Evolutionary conservation across 2,113 vertebrate species (phyloP).

Genomic region (Thalassarche chlororhynchos): DNA sequence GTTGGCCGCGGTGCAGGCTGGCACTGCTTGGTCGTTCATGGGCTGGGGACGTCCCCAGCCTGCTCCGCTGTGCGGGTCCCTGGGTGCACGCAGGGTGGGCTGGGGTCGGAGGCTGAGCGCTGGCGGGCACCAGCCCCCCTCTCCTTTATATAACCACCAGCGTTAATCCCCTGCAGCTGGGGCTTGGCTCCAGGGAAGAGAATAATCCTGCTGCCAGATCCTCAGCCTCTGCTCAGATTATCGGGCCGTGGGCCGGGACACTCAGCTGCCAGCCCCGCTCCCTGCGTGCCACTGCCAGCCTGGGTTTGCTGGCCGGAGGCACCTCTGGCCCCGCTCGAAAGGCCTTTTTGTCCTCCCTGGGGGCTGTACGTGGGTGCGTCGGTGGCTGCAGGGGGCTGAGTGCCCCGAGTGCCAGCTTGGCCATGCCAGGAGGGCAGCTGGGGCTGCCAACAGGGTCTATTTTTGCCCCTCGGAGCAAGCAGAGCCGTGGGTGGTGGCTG

Average conservation of each 20-base stretch:
- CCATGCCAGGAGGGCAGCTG: not conserved
- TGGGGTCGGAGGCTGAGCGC: not conserved
- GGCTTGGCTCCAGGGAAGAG: not conserved
- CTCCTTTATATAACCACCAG: slow-evolving; percentile 21
- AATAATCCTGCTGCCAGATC: slow-evolving; percentile 30
- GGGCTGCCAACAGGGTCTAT: not conserved
- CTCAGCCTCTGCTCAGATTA: not conserved
- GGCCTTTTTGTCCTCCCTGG: not conserved
- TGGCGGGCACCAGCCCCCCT: not conserved
- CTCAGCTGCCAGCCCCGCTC: not conserved
- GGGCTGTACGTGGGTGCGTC: fast-evolving
- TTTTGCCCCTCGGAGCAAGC: not conserved
- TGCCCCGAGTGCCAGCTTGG: not conserved
- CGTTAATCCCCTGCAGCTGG: slow-evolving; percentile 34
- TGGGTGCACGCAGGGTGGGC: not conserved
- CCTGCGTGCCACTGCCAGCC: not conserved
- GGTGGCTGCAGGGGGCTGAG: not conserved
- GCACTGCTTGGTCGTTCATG: fast-evolving
- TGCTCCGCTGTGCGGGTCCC: not conserved
- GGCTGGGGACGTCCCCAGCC: not conserved
- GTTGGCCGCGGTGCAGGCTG: fast-evolving
- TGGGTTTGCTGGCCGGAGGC: fast-evolving
- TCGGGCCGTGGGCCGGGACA: not conserved
- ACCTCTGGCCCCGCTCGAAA: not conserved
- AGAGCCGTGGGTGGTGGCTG: not conserved